Percentiles rank a stretch among this genome's conserved stretches.
These are phyloP conservation scores for Sisor rabdophorus DNA, from an alignment of 2,113 vertebrate species.

Conservation along the genomic window DNA sequence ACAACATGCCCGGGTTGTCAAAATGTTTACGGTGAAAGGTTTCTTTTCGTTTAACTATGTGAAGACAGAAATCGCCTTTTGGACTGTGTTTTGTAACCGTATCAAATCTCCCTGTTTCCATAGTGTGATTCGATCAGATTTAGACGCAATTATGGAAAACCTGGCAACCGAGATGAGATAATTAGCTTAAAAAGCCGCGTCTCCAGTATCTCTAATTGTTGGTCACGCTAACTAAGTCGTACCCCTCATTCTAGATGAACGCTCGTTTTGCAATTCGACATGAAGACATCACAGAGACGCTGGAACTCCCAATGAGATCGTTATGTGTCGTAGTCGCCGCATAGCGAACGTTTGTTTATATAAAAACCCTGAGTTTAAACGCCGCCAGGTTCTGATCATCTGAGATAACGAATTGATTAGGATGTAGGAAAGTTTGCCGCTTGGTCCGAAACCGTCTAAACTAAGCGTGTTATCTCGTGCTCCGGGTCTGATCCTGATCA, in stretches of 20 bases:
- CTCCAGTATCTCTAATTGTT: constrained; percentile 16
- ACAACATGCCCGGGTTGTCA: constrained; percentile 4
- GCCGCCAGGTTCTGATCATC: constrained; percentile 7
- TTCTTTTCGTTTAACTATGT: not conserved
- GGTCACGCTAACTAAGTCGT: constrained; percentile 18
- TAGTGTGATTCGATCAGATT: not conserved
- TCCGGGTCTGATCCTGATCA: constrained; percentile 1
- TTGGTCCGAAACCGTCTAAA: constrained; percentile 14
- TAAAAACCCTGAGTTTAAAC: not conserved
- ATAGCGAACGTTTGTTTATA: not conserved
- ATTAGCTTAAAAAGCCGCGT: constrained; percentile 16
- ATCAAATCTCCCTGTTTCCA: constrained; percentile 12
- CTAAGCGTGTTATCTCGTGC: constrained; percentile 21
- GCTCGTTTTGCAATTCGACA: constrained; percentile 7
- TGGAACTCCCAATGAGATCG: not conserved
- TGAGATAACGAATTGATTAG: not conserved
- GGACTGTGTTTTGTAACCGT: not conserved
- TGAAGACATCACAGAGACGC: not conserved
- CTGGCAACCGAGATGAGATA: constrained; percentile 7
- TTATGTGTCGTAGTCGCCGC: not conserved
- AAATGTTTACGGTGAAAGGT: constrained; percentile 2
- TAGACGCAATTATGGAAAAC: constrained; percentile 13
- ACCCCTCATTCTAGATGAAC: not conserved
- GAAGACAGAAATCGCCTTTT: constrained; percentile 5
- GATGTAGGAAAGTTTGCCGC: constrained; percentile 17